Evolutionary conservation across 2,797 vertebrate species (phyloP).

Genomic region (Anguilla marmorata): DNA sequence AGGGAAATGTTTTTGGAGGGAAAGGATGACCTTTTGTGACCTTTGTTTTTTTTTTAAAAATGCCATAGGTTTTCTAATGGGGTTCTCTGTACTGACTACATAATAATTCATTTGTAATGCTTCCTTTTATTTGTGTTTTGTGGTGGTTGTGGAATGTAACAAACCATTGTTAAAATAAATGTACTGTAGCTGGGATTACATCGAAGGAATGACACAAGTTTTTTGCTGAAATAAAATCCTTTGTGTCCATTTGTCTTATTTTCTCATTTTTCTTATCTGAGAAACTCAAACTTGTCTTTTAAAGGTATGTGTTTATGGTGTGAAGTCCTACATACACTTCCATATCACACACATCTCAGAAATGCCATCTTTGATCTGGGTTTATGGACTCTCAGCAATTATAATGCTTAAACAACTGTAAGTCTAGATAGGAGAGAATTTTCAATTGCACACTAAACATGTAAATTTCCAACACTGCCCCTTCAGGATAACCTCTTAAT

Average conservation of each 20-base stretch:
- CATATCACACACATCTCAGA: neutral
- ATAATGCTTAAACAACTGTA: neutral
- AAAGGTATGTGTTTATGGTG: neutral
- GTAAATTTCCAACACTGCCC: neutral
- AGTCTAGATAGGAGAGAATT: neutral
- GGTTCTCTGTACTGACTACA: neutral
- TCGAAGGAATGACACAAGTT: neutral
- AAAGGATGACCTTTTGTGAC: neutral
- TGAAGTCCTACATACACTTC: neutral
- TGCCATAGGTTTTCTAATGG: neutral
- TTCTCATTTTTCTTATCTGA: neutral
- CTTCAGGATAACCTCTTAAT: neutral
- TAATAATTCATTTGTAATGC: neutral
- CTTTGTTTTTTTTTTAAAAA: neutral
- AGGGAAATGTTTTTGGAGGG: neutral
- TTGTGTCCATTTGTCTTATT: neutral
- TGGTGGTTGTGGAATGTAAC: neutral
- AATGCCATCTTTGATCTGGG: neutral
- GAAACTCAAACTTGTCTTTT: neutral
- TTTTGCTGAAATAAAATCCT: slow-evolving; percentile 32
- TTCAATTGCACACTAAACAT: neutral
- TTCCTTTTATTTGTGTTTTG: neutral
- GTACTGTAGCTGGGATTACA: slow-evolving; percentile 8
- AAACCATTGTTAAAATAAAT: neutral
- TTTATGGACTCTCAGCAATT: neutral